Evolutionary conservation across 2,797 vertebrate species (phyloP).

Genomic region (Darevskia nairensis): DNA sequence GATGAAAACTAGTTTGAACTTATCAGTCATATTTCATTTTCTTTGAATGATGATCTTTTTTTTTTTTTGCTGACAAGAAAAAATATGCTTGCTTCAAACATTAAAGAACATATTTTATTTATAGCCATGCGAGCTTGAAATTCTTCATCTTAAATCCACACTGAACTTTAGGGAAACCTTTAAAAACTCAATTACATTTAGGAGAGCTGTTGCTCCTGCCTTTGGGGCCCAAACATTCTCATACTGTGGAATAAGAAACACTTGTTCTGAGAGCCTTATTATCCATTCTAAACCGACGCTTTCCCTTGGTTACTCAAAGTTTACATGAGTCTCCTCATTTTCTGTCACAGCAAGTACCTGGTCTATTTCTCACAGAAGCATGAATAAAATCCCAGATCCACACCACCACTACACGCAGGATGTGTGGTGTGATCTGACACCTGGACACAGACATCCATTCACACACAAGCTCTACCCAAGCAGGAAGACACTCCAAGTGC

Average conservation of each 20-base stretch:
- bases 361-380: not conserved
- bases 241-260: slow-evolving; percentile 22
- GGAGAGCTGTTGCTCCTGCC: slow-evolving; percentile 5
- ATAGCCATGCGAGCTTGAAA: slow-evolving; percentile 54
- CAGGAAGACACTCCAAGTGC: no score
- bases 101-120: slow-evolving; percentile 67
- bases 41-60: slow-evolving; percentile 8
- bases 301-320: not conserved
- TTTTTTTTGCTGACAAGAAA: slow-evolving; percentile 54
- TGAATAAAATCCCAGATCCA: not conserved
- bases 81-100: slow-evolving; percentile 49
- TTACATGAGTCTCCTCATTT: not conserved
- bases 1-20: slow-evolving; percentile 49
- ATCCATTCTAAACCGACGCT: slow-evolving; percentile 5
- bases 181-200: slow-evolving; percentile 65
- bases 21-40: slow-evolving; percentile 55
- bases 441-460: not conserved
- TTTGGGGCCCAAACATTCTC: slow-evolving; percentile 49
- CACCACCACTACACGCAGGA: not conserved
- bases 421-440: not conserved
- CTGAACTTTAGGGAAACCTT: slow-evolving; percentile 64
- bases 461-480: not conserved
- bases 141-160: slow-evolving; percentile 64
- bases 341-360: not conserved
- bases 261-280: slow-evolving; percentile 32